Evolutionary conservation across 2,113 vertebrate species (phyloP).

Genomic region (Thomomys bottae): DNA sequence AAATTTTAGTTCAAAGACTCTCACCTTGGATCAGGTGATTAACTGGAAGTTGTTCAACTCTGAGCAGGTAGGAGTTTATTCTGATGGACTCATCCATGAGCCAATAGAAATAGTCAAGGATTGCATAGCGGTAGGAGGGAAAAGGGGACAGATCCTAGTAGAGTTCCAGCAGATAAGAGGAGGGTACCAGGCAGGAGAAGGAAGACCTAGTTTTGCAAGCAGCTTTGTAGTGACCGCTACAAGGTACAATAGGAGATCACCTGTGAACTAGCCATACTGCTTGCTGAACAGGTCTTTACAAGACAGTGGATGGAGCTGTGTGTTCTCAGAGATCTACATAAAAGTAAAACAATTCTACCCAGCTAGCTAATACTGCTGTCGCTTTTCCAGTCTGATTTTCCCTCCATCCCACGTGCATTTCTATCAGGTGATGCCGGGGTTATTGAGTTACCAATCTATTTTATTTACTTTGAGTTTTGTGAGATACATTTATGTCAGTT

Average conservation of each 20-base stretch:
- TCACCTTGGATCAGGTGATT: not conserved
- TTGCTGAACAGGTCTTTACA: not conserved
- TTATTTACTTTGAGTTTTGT: slow-evolving; percentile 46
- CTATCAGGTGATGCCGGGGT: not conserved
- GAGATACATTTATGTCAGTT: slow-evolving; percentile 22
- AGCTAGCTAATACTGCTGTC: not conserved
- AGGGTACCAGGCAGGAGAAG: not conserved
- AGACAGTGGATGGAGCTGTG: not conserved
- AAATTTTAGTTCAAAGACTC: not conserved
- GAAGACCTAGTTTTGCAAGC: not conserved
- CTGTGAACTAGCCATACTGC: not conserved
- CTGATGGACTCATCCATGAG: not conserved
- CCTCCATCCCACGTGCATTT: not conserved
- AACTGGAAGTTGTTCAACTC: not conserved
- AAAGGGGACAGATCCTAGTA: not conserved
- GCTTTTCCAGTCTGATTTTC: not conserved
- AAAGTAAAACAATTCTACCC: slow-evolving; percentile 6
- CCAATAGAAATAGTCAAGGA: not conserved
- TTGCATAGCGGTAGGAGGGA: not conserved
- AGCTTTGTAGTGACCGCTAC: too few species aligned
- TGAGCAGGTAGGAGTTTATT: not conserved
- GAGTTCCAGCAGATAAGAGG: not conserved
- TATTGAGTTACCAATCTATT: not conserved
- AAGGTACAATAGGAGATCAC: not conserved
- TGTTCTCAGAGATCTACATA: too few species aligned